Evolutionary conservation across 1,140 invertebrate genomes (phyloP), one percentile per base, ranked within the genome.

Genomic region (Hyles euphorbiae): DNA sequence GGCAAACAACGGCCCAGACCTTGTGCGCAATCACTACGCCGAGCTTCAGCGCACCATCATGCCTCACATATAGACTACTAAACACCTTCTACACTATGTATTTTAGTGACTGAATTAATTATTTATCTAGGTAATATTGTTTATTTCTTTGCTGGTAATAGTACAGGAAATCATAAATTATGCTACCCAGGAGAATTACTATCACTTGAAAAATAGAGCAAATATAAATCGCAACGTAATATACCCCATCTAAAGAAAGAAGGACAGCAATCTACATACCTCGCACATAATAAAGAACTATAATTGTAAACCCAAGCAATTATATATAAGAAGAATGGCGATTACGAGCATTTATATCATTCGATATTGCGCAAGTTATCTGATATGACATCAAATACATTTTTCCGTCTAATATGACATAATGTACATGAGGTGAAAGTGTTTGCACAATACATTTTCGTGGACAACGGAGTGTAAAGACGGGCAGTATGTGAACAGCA

Each of bases 351-450:
- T 48, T 48, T n/a, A 48, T 48, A 6, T 12, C 47, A 48, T 48
- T 34, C 32, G 34, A 11, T 12, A 46, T 32, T 46, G 43, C 9
- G 33, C 45, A 56, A 8, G 44, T 22, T 44, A 34, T 34, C 12
- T 63, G 47, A 59, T 63, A 48, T 53, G 32, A 32, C 43, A 40
- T 4, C 11, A 52, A 33, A 63, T 22, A 22, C 22, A 53, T 58
- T 50, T 45, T 58, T 40, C 43, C 44, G n/a, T 32, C 53, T 52
- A 56, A 64, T 55, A 57, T 59, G 57, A 64, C 51, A 53, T 64
- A 56, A 64, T 53, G 36, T 22, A 57, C 36, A 51, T 63, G 59
- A 43, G 55, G 61, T 40, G 68, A 70, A 70, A 70, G 64, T 60
- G 53, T 56, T 63, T 43, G 54, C 58, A 57, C 49, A 40, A 58